Conservation (phyloP, 2,797 vertebrate genomes). For the Sebastes minor region DNA sequence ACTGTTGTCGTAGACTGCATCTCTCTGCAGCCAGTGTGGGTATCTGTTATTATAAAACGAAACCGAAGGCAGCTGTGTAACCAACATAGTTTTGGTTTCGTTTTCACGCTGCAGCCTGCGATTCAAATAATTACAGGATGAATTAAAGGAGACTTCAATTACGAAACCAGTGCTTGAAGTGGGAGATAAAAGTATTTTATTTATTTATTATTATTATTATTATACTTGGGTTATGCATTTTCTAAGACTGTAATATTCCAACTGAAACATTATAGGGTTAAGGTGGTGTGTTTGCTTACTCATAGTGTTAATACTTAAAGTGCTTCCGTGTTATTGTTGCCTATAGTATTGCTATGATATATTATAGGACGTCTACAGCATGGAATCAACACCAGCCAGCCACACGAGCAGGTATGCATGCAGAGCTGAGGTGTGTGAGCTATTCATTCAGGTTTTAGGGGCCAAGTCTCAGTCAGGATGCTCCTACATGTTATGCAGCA, state of each 20-base stretch:
- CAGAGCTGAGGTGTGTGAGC: conserved; percentile 16
- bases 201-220: no score
- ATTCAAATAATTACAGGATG: not conserved
- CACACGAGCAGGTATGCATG: conserved; percentile 47
- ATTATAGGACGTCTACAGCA: no score
- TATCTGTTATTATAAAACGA: conserved; percentile 33
- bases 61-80: not conserved
- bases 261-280: no score
- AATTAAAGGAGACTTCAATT: no score
- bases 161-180: no score
- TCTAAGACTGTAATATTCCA: no score
- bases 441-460: conserved; percentile 16
- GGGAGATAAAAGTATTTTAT: no score
- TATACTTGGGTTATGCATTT: no score
- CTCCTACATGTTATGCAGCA: not conserved
- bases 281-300: no score
- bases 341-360: no score
- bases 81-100: conserved; percentile 53
- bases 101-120: not conserved
- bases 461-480: conserved; percentile 12
- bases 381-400: not conserved
- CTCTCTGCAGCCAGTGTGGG: not conserved
- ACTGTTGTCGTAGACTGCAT: not conserved
- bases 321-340: no score
- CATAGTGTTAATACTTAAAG: no score